Evolutionary conservation across 35 echinoderm and acorn worm genomes (phyloP).

Genomic region (Eucidaris tribuloides): DNA sequence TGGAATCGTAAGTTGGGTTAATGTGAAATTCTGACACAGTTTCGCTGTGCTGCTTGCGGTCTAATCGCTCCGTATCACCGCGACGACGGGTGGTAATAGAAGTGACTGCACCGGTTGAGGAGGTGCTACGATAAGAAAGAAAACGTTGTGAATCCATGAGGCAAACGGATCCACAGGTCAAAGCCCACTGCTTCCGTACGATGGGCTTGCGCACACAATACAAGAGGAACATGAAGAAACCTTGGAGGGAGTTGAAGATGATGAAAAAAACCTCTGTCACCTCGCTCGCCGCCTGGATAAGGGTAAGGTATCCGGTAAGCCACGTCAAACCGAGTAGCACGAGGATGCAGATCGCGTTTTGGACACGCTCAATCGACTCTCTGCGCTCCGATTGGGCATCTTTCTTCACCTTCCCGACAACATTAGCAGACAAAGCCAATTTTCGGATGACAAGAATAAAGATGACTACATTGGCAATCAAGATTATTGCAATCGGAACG

Average conservation of each 20-base stretch:
- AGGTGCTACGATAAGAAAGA: too few species aligned
- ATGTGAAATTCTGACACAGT: too few species aligned
- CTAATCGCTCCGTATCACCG: too few species aligned
- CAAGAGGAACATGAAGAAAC: too few species aligned
- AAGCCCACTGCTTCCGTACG: too few species aligned
- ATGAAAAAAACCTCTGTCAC: conserved; percentile 47
- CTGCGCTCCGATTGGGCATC: not conserved
- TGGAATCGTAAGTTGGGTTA: too few species aligned
- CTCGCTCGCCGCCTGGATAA: conserved; percentile 6
- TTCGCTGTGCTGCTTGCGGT: too few species aligned
- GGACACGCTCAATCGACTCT: not conserved
- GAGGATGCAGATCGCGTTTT: conserved; percentile 11
- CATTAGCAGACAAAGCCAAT: not conserved
- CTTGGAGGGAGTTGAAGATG: conserved; percentile 53
- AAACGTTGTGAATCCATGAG: too few species aligned
- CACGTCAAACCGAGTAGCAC: conserved; percentile 67
- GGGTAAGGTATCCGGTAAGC: conserved; percentile 39
- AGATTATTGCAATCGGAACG: conserved; percentile 12
- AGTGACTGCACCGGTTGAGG: too few species aligned
- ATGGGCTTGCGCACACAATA: too few species aligned
- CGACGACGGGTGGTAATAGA: too few species aligned
- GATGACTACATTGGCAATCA: conserved; percentile 28
- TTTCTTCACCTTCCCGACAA: not conserved
- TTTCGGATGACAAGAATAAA: conserved; percentile 46
- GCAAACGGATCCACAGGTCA: too few species aligned